Evolutionary conservation across 2,797 vertebrate species (phyloP).

Genomic region (Petrocephalus sullivani): DNA sequence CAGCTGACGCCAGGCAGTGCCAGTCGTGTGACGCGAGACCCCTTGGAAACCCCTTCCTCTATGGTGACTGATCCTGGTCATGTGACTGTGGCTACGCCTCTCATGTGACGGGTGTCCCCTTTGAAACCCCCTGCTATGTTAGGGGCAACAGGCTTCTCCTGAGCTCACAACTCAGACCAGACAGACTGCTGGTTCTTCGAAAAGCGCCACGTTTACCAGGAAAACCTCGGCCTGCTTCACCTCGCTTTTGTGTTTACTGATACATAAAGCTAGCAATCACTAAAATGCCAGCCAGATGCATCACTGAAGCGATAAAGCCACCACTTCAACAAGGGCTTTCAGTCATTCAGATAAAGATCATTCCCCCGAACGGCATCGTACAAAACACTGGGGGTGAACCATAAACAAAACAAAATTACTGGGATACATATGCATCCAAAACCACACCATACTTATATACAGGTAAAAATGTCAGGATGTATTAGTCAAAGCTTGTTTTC

Average conservation of each 20-base stretch:
- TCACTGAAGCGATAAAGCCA: not conserved
- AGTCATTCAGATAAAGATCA: slow-evolving; percentile 5
- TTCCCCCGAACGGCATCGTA: not conserved
- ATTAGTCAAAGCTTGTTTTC: not conserved
- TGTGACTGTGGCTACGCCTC: too few relatives aligned
- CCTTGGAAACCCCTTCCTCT: not conserved
- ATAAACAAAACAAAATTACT: not conserved
- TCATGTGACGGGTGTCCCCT: not conserved
- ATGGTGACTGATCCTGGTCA: not conserved
- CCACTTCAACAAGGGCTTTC: not conserved
- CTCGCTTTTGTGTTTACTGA: not conserved
- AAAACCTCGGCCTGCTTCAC: not conserved
- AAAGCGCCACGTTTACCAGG: not conserved
- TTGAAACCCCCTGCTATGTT: not conserved
- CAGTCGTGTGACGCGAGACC: not conserved
- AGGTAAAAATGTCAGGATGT: not conserved
- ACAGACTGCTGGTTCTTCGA: not conserved
- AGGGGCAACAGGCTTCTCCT: not conserved
- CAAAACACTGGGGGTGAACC: not conserved
- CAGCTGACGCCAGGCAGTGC: not conserved
- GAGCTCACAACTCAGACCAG: not conserved
- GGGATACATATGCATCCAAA: not conserved
- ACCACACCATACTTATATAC: not conserved
- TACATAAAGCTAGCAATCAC: not conserved
- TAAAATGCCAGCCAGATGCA: not conserved